Evolutionary conservation across 2,888 invertebrate species (phyloP).

Genomic region (Aphrophora alni): DNA sequence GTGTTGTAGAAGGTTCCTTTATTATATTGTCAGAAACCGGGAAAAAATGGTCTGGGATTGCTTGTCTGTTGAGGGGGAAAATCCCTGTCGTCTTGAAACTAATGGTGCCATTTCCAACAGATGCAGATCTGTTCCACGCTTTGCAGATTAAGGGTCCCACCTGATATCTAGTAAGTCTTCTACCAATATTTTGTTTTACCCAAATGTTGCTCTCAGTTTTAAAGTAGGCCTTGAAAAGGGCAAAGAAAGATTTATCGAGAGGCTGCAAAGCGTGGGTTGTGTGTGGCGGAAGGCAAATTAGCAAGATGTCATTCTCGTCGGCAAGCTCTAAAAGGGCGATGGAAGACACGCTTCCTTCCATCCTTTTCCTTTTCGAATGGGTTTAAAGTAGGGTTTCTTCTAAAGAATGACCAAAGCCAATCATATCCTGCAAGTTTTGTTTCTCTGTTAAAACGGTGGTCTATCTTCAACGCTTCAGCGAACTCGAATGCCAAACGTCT

Average conservation of each 20-base stretch:
- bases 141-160: neutral
- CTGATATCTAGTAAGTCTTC: too few relatives aligned
- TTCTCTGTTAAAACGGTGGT: too few relatives aligned
- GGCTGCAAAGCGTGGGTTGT: slow-evolving; percentile 23
- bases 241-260: neutral
- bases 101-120: slow-evolving; percentile 18
- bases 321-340: neutral
- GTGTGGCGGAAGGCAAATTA: slow-evolving; percentile 18
- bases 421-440: too few relatives aligned
- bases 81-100: slow-evolving; percentile 18
- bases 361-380: too few relatives aligned
- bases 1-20: too few relatives aligned
- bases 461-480: too few relatives aligned
- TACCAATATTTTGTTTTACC: too few relatives aligned
- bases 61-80: neutral
- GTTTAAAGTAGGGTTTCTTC: too few relatives aligned
- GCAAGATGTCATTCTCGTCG: neutral
- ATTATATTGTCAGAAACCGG: slow-evolving; percentile 12
- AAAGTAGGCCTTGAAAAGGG: slow-evolving; percentile 10
- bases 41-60: slow-evolving; percentile 21
- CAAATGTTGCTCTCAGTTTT: neutral
- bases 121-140: slow-evolving; percentile 25
- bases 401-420: too few relatives aligned
- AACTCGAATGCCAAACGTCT: too few relatives aligned
- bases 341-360: neutral